phyloP scores from a whole-genome alignment of 2,888 invertebrate genomes.

The Spilosoma lubricipeda region DNA sequence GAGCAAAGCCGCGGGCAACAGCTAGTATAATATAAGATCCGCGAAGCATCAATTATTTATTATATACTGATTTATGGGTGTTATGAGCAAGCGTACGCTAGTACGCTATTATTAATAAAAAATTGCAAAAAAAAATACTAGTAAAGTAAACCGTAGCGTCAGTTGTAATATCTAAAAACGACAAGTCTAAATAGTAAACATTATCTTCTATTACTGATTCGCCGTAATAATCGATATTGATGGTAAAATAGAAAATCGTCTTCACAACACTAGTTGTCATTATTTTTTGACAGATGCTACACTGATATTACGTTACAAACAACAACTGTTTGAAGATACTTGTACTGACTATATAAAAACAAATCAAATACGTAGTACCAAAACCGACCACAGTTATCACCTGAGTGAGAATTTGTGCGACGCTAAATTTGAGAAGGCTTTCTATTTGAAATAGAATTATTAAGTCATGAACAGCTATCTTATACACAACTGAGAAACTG shows the following conservation, averaged over 20 bases:
- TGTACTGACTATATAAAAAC: not conserved
- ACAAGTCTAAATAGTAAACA: no score
- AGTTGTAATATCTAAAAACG: not conserved
- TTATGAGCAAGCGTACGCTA: not conserved
- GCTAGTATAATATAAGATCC: no score
- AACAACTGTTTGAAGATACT: not conserved
- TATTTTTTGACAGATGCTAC: no score
- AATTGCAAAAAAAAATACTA: not conserved
- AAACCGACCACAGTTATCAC: conserved; percentile 2
- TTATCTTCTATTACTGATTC: no score
- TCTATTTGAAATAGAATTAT: conserved; percentile 11
- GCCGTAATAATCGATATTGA: no score
- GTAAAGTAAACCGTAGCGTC: not conserved
- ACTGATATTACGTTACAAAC: not conserved
- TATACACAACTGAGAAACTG: not conserved
- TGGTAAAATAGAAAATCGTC: no score
- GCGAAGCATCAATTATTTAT: not conserved
- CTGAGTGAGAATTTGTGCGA: not conserved
- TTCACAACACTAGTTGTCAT: no score
- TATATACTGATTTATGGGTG: no score
- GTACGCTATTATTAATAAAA: no score
- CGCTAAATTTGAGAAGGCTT: conserved; percentile 12
- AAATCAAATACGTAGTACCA: not conserved
- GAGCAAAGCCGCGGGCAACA: no score
- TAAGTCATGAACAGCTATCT: conserved; percentile 2